Conservation (phyloP, 2,113 vertebrate genomes). For the Trogon surrucura region DNA sequence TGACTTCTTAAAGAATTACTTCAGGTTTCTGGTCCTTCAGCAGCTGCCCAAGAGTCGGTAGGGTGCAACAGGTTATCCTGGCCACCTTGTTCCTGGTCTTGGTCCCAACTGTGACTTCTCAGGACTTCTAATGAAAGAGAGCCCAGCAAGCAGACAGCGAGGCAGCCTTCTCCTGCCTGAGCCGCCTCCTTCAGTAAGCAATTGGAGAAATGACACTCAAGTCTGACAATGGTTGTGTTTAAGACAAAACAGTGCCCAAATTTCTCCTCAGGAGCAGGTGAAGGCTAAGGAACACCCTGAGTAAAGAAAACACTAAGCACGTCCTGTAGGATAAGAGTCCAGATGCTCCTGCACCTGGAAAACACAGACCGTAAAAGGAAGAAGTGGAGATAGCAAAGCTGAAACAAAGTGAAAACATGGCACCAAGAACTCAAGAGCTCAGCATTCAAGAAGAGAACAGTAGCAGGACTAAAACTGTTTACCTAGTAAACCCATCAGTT, state of each 20-base stretch:
- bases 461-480: background rate
- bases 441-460: background rate
- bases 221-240: background rate
- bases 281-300: background rate
- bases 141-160: background rate
- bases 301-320: accelerated
- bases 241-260: background rate
- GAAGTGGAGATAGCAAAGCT: background rate
- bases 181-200: background rate
- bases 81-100: background rate
- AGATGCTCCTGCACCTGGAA: background rate
- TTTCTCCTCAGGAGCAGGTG: background rate
- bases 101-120: background rate
- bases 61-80: background rate
- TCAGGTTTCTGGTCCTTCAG: background rate
- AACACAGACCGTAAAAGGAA: background rate
- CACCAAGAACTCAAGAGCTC: background rate
- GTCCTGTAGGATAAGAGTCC: background rate
- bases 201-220: background rate
- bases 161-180: background rate
- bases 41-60: background rate
- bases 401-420: background rate
- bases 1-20: background rate
- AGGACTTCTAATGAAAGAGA: background rate
- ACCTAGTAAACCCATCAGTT: background rate